Evolutionary conservation across 2,888 invertebrate genomes (phyloP), one percentile per base, ranked within the genome.

Genomic region (Orthonevra nobilis): DNA sequence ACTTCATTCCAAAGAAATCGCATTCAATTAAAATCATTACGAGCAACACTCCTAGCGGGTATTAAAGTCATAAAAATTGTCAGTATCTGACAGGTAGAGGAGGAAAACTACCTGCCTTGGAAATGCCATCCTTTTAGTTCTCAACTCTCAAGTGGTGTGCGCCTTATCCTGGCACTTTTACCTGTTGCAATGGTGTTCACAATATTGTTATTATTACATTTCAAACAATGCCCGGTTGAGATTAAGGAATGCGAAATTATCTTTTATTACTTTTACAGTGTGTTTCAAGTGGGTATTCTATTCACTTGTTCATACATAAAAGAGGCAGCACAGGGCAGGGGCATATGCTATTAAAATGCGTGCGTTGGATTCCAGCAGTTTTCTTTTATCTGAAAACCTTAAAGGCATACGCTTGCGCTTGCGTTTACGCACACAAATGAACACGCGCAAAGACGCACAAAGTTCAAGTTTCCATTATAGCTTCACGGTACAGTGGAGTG

Each of bases 201-300:
- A 42, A 60, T 52, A 48, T 69, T 77, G 56, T 70, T 77, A 79
- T 66, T 66, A 72, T 73, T 61, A 61, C 61, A 68, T 61, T 66
- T 61, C 15, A 32, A 68, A 79, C 73, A 73, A 79, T 79, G 30
- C 23, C 32, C 52, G 44, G 44, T 46, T 60, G 40, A 61, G 54
- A 73, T 73, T 72, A 73, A 61, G 54, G 66, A 79, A 79, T 79
- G 73, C 79, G 48, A 79, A 79, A 79, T 79, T 73, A 73, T 79
- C 73, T 73, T 79, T 79, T 73, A 79, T 73, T 68, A 32, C 73
- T 68, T 68, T 79, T 73, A 73, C 54, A 38, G 38, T n/a, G 6
- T 73, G 52, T 73, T 73, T 79, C 56, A 68, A 79, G 79, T 79
- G 79, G 79, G 73, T 73, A 73, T 64, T 69, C 42, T 73, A 73